These are phyloP conservation scores for Tortricodes alternella DNA, from an alignment of 2,888 invertebrate genomes.

Conservation along the genomic window DNA sequence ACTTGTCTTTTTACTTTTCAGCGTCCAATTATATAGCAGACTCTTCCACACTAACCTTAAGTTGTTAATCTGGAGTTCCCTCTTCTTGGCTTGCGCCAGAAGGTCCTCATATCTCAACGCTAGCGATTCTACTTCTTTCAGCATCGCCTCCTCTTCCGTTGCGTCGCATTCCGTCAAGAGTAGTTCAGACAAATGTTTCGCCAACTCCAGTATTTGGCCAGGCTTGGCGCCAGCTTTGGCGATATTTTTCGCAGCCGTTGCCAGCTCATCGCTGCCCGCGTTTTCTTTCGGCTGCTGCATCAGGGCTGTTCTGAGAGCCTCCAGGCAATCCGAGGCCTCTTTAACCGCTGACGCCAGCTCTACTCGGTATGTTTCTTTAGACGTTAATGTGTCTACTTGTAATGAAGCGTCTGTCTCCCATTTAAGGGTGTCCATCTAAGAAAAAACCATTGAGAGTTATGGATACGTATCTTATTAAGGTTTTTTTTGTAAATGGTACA, in stretches of 20 bases:
- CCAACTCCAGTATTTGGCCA: constrained; percentile 90
- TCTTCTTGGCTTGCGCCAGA: constrained; percentile 86
- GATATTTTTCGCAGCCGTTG: constrained; percentile 86
- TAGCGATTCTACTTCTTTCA: constrained; percentile 85
- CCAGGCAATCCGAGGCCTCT: constrained; percentile 87
- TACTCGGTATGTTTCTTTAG: constrained; percentile 91
- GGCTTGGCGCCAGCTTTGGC: constrained; percentile 90
- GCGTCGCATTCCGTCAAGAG: constrained; percentile 89
- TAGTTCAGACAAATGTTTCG: constrained; percentile 89
- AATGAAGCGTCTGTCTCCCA: constrained; percentile 90
- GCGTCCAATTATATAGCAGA: constrained; percentile 12
- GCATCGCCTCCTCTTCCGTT: constrained; percentile 85
- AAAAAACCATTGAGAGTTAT: constrained; percentile 4
- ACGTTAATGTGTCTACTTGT: constrained; percentile 92
- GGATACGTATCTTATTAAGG: too few species aligned
- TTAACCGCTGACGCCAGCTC: constrained; percentile 88
- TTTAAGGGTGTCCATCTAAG: constrained; percentile 88
- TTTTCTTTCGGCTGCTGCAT: constrained; percentile 61
- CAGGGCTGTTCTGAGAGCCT: constrained; percentile 84
- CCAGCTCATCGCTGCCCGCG: constrained; percentile 83
- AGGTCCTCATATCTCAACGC: constrained; percentile 86
- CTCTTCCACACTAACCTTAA: constrained; percentile 83
- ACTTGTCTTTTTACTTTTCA: constrained; percentile 12
- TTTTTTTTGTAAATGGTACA: too few species aligned
- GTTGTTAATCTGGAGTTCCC: constrained; percentile 90